Evolutionary conservation across 2,888 invertebrate genomes (phyloP).

Genomic region (Kryphioiulus occultus): DNA sequence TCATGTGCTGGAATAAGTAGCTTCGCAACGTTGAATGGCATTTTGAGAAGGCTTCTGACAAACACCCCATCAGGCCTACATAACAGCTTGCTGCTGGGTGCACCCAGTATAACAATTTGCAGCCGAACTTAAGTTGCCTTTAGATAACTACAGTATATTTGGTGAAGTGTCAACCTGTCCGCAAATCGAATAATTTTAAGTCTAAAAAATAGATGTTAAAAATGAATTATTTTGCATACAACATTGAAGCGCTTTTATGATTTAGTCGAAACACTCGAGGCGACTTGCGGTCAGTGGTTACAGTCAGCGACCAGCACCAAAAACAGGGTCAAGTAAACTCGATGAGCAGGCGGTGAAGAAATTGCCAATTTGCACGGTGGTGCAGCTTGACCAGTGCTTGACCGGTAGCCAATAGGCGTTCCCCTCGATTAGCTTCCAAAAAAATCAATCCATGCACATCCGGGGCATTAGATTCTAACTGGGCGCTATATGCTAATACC

Average conservation of each 20-base stretch:
- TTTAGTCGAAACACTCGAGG: not conserved
- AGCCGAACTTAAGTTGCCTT: no score
- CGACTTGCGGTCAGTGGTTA: not conserved
- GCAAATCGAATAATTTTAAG: not conserved
- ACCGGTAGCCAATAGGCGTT: not conserved
- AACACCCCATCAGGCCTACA: no score
- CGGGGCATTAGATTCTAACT: not conserved
- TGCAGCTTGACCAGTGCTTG: not conserved
- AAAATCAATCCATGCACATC: not conserved
- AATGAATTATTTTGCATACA: not conserved
- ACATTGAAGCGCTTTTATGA: not conserved
- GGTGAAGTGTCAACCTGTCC: not conserved
- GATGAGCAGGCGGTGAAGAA: not conserved
- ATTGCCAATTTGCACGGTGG: not conserved
- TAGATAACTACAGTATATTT: no score
- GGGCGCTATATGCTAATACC: not conserved
- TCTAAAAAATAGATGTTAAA: not conserved
- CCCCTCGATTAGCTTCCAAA: not conserved
- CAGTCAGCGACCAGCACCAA: not conserved
- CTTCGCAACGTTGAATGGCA: no score
- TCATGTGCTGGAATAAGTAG: no score
- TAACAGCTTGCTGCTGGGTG: no score
- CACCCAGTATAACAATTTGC: no score
- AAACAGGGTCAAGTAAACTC: constrained; percentile 9
- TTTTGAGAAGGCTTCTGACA: no score